Conservation (phyloP, 2,888 invertebrate genomes). For the Leptinotarsa haldemani region DNA sequence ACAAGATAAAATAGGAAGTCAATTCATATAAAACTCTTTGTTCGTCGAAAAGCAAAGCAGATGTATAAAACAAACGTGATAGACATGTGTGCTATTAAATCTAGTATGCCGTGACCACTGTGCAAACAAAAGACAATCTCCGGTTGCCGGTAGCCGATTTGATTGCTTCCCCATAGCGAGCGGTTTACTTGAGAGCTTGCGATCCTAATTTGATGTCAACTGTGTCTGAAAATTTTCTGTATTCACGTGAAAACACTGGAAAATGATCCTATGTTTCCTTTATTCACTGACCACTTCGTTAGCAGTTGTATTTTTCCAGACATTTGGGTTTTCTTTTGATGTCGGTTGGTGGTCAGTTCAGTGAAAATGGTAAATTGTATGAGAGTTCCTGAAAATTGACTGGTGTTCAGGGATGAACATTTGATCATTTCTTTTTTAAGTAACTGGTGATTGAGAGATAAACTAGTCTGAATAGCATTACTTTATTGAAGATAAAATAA, state of each 20-base stretch:
- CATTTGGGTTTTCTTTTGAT: conserved; percentile 43
- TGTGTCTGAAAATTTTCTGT: conserved; percentile 3
- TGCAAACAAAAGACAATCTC: conserved; percentile 64
- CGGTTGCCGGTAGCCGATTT: conserved; percentile 58
- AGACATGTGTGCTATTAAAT: conserved; percentile 58
- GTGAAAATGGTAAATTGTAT: conserved; percentile 31
- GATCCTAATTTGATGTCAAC: conserved; percentile 24
- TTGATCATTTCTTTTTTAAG: too few species aligned
- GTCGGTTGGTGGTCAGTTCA: conserved; percentile 40
- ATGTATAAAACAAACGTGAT: conserved; percentile 57
- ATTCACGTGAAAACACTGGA: conserved; percentile 12
- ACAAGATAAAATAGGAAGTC: conserved; percentile 27
- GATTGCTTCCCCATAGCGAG: conserved; percentile 46
- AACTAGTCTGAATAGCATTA: too few species aligned
- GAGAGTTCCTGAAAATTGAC: too few species aligned
- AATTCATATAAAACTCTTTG: conserved; percentile 37
- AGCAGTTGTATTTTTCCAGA: conserved; percentile 39
- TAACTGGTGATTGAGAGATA: too few species aligned
- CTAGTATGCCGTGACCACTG: conserved; percentile 56
- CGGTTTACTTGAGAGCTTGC: conserved; percentile 40
- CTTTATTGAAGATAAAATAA: too few species aligned
- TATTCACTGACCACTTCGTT: conserved; percentile 47
- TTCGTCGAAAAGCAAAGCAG: conserved; percentile 50
- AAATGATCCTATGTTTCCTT: conserved; percentile 16
- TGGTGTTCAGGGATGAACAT: too few species aligned